Conservation (phyloP, 2,888 invertebrate genomes). For the Hydraecia micacea region DNA sequence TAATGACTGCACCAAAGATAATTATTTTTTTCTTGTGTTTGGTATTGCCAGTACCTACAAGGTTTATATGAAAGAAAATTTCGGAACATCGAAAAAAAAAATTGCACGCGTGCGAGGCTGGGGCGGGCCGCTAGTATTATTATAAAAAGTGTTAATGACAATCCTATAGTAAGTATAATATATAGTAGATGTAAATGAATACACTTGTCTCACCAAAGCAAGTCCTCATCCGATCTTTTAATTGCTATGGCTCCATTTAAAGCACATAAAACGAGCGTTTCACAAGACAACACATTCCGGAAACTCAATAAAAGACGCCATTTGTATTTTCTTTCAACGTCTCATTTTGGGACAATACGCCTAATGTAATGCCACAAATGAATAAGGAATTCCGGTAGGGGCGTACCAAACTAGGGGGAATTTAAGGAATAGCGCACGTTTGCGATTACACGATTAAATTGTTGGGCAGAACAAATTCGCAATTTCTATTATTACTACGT, state of each 20-base stretch:
- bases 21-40: too few species aligned
- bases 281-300: slow-evolving; percentile 75
- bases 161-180: neutral
- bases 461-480: slow-evolving; percentile 62
- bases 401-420: slow-evolving; percentile 75
- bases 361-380: slow-evolving; percentile 88
- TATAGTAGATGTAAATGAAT: slow-evolving; percentile 12
- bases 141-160: neutral
- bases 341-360: slow-evolving; percentile 85
- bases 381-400: slow-evolving; percentile 85
- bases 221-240: slow-evolving; percentile 44
- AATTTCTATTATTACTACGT: slow-evolving; percentile 60
- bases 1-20: too few species aligned
- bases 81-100: too few species aligned
- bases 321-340: slow-evolving; percentile 83
- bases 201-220: slow-evolving; percentile 20
- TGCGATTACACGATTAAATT: slow-evolving; percentile 69
- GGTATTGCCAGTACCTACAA: too few species aligned
- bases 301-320: slow-evolving; percentile 79
- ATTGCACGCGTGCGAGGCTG: too few species aligned
- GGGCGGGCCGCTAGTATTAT: too few species aligned
- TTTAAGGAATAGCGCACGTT: slow-evolving; percentile 65
- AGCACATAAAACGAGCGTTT: slow-evolving; percentile 63
- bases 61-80: too few species aligned
- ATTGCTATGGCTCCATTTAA: slow-evolving; percentile 60